Base-by-base conservation (phyloP, 1,140 invertebrate species). In the Eurytemora carolleeae region DNA sequence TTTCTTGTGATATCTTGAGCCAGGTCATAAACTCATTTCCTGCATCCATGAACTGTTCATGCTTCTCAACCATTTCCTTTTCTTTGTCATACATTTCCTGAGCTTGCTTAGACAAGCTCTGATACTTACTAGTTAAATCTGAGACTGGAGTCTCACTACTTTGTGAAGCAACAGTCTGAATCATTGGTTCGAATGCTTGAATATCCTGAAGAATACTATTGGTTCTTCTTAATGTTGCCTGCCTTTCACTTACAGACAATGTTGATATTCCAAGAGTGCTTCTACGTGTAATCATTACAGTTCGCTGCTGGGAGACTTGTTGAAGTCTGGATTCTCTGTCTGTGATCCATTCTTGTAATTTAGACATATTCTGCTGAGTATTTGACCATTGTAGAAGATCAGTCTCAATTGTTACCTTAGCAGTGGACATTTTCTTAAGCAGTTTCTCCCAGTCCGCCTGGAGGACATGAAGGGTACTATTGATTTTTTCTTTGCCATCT, bases 361-460 rank as follows among this genome's bases (percentile, higher is more conserved):
- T 87, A 16, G 84, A 82, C 66, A 90, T 90, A 18, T 86, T 88
- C 20, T 86, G 87, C 69, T 85, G 90, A 69, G 92, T 93, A 70
- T 93, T 90, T n/a, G 87, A 86, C 88, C 88, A 93, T 78, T 92
- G 87, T 1, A 94, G 72, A 7, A 96, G 75, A 69, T 83, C 85
- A 0, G 89, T 91, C 72, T 97, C 91, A 19, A 95, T 71, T 67
- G 89, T 83, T 19, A 94, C 88, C 75, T 93, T 93, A 0, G 85
- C 83, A 16, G 86, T 91, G 2, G 86, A 87, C 74, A 95, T 85
- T 71, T 91, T 92, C 71, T 86, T 87, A 0, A 90, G 84, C 17
- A 95, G 73, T 57, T 85, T 76, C 70, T 95, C 92, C 87, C 91
- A 95, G 66, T 92, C 88, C 57, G 80, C 83, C 74, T 95, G 91